These are phyloP conservation scores for Drosophila sucinea DNA, from an alignment of 1,140 invertebrate genomes.

Conservation along the genomic window DNA sequence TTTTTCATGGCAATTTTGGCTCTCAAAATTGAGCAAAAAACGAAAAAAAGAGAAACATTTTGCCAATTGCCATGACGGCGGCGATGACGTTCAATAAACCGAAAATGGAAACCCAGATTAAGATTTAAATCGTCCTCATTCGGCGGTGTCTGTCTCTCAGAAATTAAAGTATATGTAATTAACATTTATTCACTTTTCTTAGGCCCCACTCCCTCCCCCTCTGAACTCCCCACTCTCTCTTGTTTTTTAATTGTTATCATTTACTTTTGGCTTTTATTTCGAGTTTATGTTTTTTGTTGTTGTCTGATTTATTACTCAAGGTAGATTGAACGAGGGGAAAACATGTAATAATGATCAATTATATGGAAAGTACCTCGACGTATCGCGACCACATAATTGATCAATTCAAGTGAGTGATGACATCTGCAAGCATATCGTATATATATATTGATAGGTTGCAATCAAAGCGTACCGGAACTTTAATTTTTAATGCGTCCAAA, in stretches of 20 bases:
- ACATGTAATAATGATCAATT: constrained; percentile 14
- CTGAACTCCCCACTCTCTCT: constrained; percentile 32
- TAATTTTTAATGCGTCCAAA: neutral
- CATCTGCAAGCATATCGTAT: neutral
- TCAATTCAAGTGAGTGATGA: constrained; percentile 11
- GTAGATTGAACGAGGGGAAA: neutral
- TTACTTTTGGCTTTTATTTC: constrained; percentile 29
- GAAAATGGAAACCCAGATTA: constrained; percentile 54
- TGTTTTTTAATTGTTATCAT: constrained; percentile 56
- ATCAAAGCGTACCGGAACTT: neutral
- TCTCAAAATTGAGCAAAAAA: constrained; percentile 16
- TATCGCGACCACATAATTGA: constrained; percentile 9
- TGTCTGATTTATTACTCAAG: constrained; percentile 33
- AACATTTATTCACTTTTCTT: constrained; percentile 43
- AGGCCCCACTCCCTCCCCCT: neutral
- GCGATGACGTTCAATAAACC: constrained; percentile 38
- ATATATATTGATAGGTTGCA: neutral
- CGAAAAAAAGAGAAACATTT: constrained; percentile 35
- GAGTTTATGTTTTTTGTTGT: no score
- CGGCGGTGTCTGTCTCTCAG: neutral
- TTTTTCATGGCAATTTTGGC: constrained; percentile 63
- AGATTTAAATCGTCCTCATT: constrained; percentile 27
- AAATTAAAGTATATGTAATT: constrained; percentile 56
- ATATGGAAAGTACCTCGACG: constrained; percentile 8
- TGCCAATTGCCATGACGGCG: constrained; percentile 33